Evolutionary conservation across 2,888 invertebrate species (phyloP).

Genomic region (Plagodis pulveraria): DNA sequence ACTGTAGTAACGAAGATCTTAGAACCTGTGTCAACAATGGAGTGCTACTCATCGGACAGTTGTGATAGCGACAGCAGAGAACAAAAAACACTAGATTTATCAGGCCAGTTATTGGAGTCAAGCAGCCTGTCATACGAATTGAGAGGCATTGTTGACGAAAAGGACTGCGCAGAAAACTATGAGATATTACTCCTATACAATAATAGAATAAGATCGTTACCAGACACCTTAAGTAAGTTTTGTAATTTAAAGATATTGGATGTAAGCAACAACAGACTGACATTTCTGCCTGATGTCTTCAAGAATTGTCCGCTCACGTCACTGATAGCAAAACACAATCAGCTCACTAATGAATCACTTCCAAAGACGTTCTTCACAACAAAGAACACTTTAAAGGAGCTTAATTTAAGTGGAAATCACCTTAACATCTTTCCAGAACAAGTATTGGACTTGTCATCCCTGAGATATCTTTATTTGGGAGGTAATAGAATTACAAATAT

Average conservation of each 20-base stretch:
- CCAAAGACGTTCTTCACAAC: conserved; percentile 92
- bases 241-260: conserved; percentile 92
- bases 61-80: conserved; percentile 91
- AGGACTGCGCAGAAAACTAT: conserved; percentile 83
- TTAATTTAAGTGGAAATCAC: conserved; percentile 98
- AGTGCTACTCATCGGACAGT: conserved; percentile 93
- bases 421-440: conserved; percentile 94
- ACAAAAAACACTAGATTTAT: conserved; percentile 88
- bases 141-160: conserved; percentile 85
- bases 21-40: conserved; percentile 80
- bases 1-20: no score
- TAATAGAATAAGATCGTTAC: conserved; percentile 91
- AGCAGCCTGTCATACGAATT: conserved; percentile 85
- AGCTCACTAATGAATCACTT: conserved; percentile 92
- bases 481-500: conserved; percentile 93
- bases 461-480: conserved; percentile 95
- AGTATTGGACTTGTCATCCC: conserved; percentile 89
- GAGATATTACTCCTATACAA: conserved; percentile 94
- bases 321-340: conserved; percentile 95
- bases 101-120: conserved; percentile 82
- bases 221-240: conserved; percentile 86
- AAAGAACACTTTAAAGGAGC: conserved; percentile 88
- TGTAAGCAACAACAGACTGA: conserved; percentile 94
- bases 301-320: conserved; percentile 90
- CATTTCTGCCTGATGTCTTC: conserved; percentile 91